Percentiles rank a stretch among this genome's conserved stretches.
phyloP scores from a whole-genome alignment of 2,113 vertebrate genomes.

The Phylloscopus trochiloides region DNA sequence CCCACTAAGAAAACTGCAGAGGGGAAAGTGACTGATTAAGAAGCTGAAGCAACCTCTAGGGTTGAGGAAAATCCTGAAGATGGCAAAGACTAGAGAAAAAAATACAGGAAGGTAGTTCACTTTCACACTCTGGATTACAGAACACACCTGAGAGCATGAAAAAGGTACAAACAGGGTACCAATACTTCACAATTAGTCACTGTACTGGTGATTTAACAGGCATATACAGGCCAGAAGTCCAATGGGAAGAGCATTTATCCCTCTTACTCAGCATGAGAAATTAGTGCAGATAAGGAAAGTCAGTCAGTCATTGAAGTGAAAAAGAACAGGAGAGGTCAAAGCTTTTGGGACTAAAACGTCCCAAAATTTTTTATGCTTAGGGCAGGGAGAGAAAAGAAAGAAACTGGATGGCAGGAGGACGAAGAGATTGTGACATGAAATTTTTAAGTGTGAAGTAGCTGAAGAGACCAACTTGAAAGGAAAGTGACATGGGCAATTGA shows the following conservation, averaged over 20 bases:
- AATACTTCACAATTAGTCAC: not conserved
- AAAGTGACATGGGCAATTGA: not conserved
- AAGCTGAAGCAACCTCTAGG: not conserved
- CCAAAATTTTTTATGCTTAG: not conserved
- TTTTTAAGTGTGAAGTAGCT: not conserved
- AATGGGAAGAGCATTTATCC: not conserved
- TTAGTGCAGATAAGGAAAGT: not conserved
- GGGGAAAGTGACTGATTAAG: not conserved
- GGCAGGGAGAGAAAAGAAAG: accelerated
- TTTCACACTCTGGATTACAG: not conserved
- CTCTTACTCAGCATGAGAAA: not conserved
- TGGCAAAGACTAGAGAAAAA: not conserved
- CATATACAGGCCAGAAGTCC: not conserved
- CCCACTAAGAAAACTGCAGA: not conserved
- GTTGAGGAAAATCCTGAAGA: not conserved
- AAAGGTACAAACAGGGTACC: not conserved
- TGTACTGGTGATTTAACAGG: not conserved
- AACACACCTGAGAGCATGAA: not conserved
- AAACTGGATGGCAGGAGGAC: not conserved
- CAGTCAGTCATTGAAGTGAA: not conserved
- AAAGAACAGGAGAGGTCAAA: not conserved
- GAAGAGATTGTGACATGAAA: not conserved
- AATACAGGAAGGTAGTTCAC: not conserved
- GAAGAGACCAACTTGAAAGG: not conserved
- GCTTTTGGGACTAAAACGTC: not conserved